phyloP scores from a whole-genome alignment of 1,140 invertebrate genomes.

The Leptopilina boulardi region DNA sequence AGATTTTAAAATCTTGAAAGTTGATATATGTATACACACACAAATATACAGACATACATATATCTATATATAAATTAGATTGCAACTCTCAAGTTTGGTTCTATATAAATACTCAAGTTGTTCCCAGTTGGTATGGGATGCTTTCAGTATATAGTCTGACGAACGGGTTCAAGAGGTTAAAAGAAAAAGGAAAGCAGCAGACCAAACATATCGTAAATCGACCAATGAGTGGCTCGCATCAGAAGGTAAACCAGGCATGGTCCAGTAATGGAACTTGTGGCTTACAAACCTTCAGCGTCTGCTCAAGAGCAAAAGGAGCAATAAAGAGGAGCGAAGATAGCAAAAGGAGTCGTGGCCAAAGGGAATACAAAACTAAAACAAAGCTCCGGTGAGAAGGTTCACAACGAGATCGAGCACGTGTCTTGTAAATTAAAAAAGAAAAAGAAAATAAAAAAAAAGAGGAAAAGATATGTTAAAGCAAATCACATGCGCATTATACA shows the following conservation, averaged over 20 bases:
- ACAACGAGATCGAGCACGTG: constrained; percentile 48
- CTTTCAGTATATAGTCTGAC: constrained; percentile 12
- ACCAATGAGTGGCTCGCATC: constrained; percentile 42
- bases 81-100: constrained; percentile 8
- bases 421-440: neutral
- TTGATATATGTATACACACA: neutral
- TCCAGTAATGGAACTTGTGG: constrained; percentile 38
- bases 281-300: constrained; percentile 29
- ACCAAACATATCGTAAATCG: constrained; percentile 56
- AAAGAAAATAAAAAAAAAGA: neutral
- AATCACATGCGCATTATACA: constrained; percentile 27
- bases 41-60: too few species aligned
- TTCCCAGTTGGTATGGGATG: constrained; percentile 1
- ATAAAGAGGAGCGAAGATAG: constrained; percentile 40
- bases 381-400: constrained; percentile 35
- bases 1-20: neutral
- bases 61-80: too few species aligned
- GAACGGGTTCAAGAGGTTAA: constrained; percentile 31
- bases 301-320: constrained; percentile 39
- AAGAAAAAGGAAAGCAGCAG: constrained; percentile 44
- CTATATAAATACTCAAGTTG: constrained; percentile 26
- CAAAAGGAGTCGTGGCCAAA: constrained; percentile 40
- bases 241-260: constrained; percentile 38
- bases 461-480: neutral
- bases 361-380: constrained; percentile 38